phyloP scores from a whole-genome alignment of 2,888 invertebrate species.

The Blastobasis adustella region DNA sequence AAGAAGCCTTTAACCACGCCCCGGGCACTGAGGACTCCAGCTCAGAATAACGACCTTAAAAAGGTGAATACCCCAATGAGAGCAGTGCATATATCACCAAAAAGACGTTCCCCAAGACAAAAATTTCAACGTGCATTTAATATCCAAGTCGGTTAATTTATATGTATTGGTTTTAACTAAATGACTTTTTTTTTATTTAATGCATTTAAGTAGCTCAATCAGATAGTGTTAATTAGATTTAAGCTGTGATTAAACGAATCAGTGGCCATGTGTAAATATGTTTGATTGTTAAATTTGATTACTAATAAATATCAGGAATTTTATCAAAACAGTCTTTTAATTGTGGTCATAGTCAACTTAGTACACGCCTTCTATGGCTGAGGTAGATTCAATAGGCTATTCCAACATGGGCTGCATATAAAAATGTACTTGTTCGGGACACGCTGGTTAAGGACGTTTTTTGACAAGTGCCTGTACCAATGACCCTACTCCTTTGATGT shows the following conservation, averaged over 20 bases:
- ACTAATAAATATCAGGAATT: too few species aligned
- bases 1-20: slow-evolving; percentile 76
- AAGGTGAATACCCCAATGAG: slow-evolving; percentile 76
- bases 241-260: slow-evolving; percentile 9
- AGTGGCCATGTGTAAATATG: slow-evolving; percentile 54
- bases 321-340: too few species aligned
- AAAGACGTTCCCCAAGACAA: slow-evolving; percentile 57
- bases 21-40: slow-evolving; percentile 67
- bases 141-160: slow-evolving; percentile 15
- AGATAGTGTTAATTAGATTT: slow-evolving; percentile 1
- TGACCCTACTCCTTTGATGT: too few species aligned
- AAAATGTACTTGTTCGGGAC: too few species aligned
- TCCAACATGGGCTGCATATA: too few species aligned
- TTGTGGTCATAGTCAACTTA: too few species aligned
- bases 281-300: slow-evolving; percentile 3
- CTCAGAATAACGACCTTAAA: slow-evolving; percentile 47
- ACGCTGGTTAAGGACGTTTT: too few species aligned
- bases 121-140: slow-evolving; percentile 32
- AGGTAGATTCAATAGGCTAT: too few species aligned
- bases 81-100: slow-evolving; percentile 60
- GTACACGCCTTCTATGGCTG: too few species aligned
- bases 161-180: slow-evolving; percentile 10
- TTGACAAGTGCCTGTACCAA: too few species aligned
- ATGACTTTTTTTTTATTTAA: slow-evolving; percentile 5
- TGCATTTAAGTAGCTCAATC: slow-evolving; percentile 18